A percentile compares a stretch with the other conserved stretches of the same genome.
phyloP scores from a whole-genome alignment of 2,113 vertebrate genomes.

The Urocynchramus pylzowi region DNA sequence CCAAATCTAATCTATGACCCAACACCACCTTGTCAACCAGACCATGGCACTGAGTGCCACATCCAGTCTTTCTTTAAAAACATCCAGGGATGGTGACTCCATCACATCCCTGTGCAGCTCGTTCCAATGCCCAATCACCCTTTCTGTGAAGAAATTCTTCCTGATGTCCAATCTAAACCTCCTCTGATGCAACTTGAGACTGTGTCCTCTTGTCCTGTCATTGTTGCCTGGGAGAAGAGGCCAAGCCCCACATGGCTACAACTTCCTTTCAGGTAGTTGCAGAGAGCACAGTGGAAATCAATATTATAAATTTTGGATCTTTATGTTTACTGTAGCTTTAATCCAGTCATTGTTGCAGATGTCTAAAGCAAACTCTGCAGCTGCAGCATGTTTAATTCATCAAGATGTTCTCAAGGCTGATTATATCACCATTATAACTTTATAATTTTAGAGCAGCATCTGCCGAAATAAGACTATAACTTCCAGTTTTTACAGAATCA shows the following conservation, averaged over 20 bases:
- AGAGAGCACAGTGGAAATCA: slow-evolving; percentile 34
- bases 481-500: slow-evolving; percentile 39
- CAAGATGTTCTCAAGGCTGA: slow-evolving; percentile 54
- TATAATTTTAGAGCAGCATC: slow-evolving; percentile 56
- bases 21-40: background rate
- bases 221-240: background rate
- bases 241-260: background rate
- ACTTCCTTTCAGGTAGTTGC: background rate
- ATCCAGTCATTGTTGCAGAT: slow-evolving; percentile 56
- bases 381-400: slow-evolving; percentile 73
- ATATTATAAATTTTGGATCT: slow-evolving; percentile 50
- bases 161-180: background rate
- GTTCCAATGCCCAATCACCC: background rate
- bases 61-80: background rate
- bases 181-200: background rate
- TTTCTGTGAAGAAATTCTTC: background rate
- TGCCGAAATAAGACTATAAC: slow-evolving; percentile 55
- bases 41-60: background rate
- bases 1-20: background rate
- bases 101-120: background rate
- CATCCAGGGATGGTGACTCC: background rate
- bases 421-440: slow-evolving; percentile 42
- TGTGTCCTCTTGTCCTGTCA: background rate
- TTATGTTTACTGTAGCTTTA: slow-evolving; percentile 60
- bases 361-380: slow-evolving; percentile 64